Evolutionary conservation across 2,797 vertebrate genomes (phyloP).

Genomic region (Adrianichthys oophorus): DNA sequence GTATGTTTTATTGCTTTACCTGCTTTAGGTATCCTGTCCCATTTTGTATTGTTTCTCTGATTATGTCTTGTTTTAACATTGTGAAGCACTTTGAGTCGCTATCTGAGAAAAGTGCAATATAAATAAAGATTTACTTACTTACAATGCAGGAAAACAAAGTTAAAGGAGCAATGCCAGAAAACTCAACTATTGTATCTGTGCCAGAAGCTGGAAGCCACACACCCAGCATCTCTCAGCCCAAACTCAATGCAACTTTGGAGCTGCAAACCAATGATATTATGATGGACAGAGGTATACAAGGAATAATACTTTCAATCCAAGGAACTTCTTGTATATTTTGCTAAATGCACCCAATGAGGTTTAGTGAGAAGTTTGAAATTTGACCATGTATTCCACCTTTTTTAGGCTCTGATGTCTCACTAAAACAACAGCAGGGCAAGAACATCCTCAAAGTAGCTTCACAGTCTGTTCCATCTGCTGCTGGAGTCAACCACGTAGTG

Average conservation of each 20-base stretch:
- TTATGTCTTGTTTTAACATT: no score
- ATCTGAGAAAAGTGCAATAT: no score
- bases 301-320: constrained; percentile 1
- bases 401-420: constrained; percentile 8
- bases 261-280: constrained; percentile 65
- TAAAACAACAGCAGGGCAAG: constrained; percentile 10
- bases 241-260: constrained; percentile 34
- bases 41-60: neutral
- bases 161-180: constrained; percentile 19
- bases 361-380: neutral
- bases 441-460: constrained; percentile 22
- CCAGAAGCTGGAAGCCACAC: constrained; percentile 32
- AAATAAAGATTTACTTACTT: neutral
- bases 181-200: constrained; percentile 12
- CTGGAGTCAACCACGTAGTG: constrained; percentile 26
- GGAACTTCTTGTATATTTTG: neutral
- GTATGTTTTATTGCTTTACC: neutral
- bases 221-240: constrained; percentile 16
- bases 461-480: constrained; percentile 18
- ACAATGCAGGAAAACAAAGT: constrained; percentile 29
- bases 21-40: neutral
- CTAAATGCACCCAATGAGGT: no score
- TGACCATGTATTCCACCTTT: neutral
- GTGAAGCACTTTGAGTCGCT: no score
- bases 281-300: constrained; percentile 51